Base-by-base conservation (phyloP, 2,888 invertebrate genomes). In the Yponomeuta cagnagella region DNA sequence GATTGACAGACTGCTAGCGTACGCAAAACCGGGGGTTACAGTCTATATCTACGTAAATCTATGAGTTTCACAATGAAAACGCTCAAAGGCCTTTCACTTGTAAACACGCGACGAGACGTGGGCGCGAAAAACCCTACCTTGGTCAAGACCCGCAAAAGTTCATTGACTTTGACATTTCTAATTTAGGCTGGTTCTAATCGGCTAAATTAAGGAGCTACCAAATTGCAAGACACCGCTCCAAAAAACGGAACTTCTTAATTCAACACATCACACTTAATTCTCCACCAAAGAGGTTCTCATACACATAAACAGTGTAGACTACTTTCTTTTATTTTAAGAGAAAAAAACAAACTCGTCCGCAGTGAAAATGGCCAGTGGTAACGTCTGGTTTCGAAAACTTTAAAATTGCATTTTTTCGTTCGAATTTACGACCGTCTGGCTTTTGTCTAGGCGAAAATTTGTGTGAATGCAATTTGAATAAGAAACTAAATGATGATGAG, bases 121-220 rank as follows among this genome's bases (percentile, higher is more conserved):
- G 30, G 23, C 76, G 75, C 76, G 78, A 79, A 78, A 78, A 78
- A 75, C 72, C 74, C 75, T 75, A 71, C 73, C 67, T 65, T 68
- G 68, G 58, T 70, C 69, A 65, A 30, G 65, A 31, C 30, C 10
- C 37, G 10, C 37, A 43, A 73, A 67, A 71, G 73, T 70, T 72
- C 72, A 70, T 58, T 76, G 73, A 74, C 75, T 73, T 74, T 72
- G 71, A 74, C 73, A 73, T 73, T 74, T 74, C 73, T 74, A 73
- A 74, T 74, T 74, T 73, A 74, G 72, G 72, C 73, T 73, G 73
- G 15, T 64, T 64, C 58, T 43, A 70, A 52, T 12, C 69, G 48
- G 23, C 69, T 33, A 68, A 23, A n/a, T 68, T 37, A 43, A 68
- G 15, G 15, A 68, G 68, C 37, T 9, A 65, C 65, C 65, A 30